phyloP scores from a whole-genome alignment of 1,140 invertebrate species.

The Orussus abietinus region DNA sequence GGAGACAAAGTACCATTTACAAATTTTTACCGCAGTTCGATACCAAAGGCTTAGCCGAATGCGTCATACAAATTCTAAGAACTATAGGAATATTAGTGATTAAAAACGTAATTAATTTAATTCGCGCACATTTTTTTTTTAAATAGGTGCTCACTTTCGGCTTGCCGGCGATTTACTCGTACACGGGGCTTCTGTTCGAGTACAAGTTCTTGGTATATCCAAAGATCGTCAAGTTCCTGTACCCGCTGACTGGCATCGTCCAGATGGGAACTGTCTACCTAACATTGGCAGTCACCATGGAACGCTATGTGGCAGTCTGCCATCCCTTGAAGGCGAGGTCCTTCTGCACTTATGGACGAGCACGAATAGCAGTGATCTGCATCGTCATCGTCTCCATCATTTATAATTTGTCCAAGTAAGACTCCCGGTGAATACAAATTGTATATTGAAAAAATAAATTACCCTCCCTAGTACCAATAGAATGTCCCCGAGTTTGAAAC shows the following conservation, averaged over 20 bases:
- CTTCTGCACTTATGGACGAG: constrained; percentile 86
- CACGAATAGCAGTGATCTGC: constrained; percentile 77
- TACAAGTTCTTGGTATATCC: constrained; percentile 81
- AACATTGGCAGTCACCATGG: constrained; percentile 91
- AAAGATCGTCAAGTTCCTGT: constrained; percentile 76
- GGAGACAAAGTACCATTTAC: no score
- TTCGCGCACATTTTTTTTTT: constrained; percentile 19
- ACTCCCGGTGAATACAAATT: no score
- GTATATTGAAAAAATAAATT: no score
- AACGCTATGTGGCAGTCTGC: constrained; percentile 94
- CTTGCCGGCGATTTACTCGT: constrained; percentile 77
- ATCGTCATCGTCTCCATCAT: constrained; percentile 78
- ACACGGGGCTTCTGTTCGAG: constrained; percentile 68
- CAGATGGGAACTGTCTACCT: constrained; percentile 93
- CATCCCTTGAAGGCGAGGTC: constrained; percentile 84
- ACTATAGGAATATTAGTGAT: background rate
- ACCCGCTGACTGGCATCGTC: constrained; percentile 81
- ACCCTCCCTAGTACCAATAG: no score
- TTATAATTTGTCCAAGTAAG: constrained; percentile 77
- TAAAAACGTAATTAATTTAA: no score
- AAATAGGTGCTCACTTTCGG: constrained; percentile 77
- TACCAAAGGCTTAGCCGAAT: no score
- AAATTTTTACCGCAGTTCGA: no score
- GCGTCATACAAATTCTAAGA: no score
- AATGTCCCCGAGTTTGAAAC: no score